Percentiles rank a stretch among this genome's conserved stretches.
phyloP scores from a whole-genome alignment of 2,797 vertebrate species.

The Pseudomugil tenellus region DNA sequence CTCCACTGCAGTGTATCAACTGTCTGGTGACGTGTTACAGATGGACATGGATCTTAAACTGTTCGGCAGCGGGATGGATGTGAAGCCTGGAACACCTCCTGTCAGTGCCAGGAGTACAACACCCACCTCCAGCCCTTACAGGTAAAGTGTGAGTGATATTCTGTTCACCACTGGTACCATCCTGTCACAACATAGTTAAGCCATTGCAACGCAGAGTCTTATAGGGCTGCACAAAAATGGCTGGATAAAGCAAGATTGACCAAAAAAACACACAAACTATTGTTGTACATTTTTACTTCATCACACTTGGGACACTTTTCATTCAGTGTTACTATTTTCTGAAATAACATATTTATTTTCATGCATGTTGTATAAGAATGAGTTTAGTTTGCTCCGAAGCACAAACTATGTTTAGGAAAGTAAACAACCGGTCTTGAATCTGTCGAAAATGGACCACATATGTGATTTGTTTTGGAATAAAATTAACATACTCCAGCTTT shows the following conservation, averaged over 20 bases:
- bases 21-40: slow-evolving; percentile 69
- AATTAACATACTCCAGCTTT: neutral
- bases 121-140: slow-evolving; percentile 95
- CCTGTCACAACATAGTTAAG: neutral
- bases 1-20: neutral
- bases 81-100: slow-evolving; percentile 96
- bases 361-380: too few species aligned
- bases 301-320: neutral
- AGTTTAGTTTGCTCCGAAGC: too few species aligned
- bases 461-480: neutral
- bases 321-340: neutral
- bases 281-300: neutral
- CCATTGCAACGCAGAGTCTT: neutral
- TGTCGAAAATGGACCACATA: neutral
- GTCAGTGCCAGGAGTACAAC: slow-evolving; percentile 92
- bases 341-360: neutral
- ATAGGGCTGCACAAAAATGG: neutral
- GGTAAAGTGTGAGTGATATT: slow-evolving; percentile 58
- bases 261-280: too few species aligned
- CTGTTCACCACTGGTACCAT: neutral
- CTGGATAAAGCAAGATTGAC: too few species aligned
- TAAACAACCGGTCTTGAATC: too few species aligned
- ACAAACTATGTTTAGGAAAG: too few species aligned
- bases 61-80: slow-evolving; percentile 93
- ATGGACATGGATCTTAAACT: slow-evolving; percentile 98